These are phyloP conservation scores for Chloropsis hardwickii DNA, from an alignment of 2,113 vertebrate genomes.

Conservation along the genomic window DNA sequence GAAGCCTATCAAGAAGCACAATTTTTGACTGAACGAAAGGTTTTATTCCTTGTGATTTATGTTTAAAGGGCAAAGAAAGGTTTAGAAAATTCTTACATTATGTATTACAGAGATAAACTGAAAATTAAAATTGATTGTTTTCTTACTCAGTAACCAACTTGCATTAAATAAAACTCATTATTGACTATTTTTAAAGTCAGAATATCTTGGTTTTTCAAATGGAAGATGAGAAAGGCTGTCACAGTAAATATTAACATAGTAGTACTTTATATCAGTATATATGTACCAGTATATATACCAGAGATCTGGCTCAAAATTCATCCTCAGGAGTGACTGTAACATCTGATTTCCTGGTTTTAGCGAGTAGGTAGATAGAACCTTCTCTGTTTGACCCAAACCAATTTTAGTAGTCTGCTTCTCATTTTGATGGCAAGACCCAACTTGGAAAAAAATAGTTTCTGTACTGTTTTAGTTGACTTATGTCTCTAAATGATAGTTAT, in stretches of 20 bases:
- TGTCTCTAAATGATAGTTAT: neutral
- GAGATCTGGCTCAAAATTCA: neutral
- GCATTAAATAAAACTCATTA: neutral
- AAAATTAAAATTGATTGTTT: neutral
- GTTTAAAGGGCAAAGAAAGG: neutral
- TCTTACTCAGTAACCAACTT: neutral
- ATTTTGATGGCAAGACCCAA: neutral
- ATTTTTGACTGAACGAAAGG: neutral
- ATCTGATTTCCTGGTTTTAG: neutral
- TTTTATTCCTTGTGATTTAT: neutral
- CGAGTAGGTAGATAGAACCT: neutral
- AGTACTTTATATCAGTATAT: neutral
- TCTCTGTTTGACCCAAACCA: neutral
- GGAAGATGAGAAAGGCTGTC: neutral
- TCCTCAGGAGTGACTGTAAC: neutral
- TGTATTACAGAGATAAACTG: neutral
- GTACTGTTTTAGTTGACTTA: neutral
- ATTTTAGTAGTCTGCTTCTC: neutral
- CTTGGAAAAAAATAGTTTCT: neutral
- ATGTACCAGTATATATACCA: no score
- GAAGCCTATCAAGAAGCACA: neutral
- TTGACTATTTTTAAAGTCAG: neutral
- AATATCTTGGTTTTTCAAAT: neutral
- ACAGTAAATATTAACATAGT: neutral
- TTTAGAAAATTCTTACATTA: neutral